Evolutionary conservation across 2,797 vertebrate species (phyloP).

Genomic region (Aselliscus stoliczkanus): DNA sequence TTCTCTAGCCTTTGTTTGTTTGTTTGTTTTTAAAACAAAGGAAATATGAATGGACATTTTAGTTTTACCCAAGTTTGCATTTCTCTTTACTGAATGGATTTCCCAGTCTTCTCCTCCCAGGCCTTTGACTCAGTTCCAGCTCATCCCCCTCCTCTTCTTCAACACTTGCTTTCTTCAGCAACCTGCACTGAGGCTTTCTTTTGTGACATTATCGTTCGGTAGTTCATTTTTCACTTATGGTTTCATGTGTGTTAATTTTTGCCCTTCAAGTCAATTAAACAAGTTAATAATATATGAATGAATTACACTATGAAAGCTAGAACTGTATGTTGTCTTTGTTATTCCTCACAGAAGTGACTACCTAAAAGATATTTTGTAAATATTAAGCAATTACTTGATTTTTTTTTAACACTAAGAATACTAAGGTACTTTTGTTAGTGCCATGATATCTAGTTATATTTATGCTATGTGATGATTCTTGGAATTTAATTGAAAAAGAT

Average conservation of each 20-base stretch:
- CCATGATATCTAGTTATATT: neutral
- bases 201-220: neutral
- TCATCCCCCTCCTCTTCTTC: neutral
- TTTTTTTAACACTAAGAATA: neutral
- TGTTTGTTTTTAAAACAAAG: neutral
- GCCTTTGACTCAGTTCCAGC: neutral
- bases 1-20: neutral
- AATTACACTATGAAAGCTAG: neutral
- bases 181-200: neutral
- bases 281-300: neutral
- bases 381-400: neutral
- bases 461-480: neutral
- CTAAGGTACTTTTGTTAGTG: neutral
- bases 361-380: neutral
- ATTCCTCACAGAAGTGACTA: neutral
- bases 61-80: neutral
- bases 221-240: neutral
- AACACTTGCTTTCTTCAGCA: neutral
- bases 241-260: neutral
- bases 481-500: neutral
- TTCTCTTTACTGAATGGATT: neutral
- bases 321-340: neutral
- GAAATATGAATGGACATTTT: neutral
- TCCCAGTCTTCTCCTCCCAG: accelerated
- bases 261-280: neutral